A percentile compares a stretch with the other conserved stretches of the same genome.
These are phyloP conservation scores for Pterobdella sp. DNA, from an alignment of 2,888 invertebrate genomes.

Conservation along the genomic window DNA sequence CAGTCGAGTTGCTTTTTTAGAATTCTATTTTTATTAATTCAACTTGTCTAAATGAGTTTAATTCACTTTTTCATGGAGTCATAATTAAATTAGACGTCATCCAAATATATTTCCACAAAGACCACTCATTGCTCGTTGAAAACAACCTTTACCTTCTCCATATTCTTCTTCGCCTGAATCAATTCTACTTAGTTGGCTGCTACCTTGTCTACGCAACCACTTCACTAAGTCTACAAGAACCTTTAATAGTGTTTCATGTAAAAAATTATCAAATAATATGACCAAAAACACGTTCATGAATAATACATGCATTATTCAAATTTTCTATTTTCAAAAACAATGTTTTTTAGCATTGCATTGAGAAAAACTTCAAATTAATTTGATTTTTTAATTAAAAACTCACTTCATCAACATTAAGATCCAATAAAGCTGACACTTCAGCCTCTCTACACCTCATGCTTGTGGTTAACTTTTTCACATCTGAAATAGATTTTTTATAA, in stretches of 20 bases:
- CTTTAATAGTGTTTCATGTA: too few species aligned
- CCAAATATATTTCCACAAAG: constrained; percentile 3
- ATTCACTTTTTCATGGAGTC: too few species aligned
- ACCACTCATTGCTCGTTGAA: constrained; percentile 8
- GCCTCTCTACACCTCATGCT: constrained; percentile 11
- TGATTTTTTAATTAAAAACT: not conserved
- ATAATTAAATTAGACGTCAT: not conserved
- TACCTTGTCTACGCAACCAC: constrained; percentile 1
- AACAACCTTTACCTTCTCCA: not conserved
- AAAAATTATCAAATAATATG: not conserved
- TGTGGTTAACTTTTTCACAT: not conserved
- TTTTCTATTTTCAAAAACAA: too few species aligned
- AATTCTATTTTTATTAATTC: too few species aligned
- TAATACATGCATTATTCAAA: too few species aligned
- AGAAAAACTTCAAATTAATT: not conserved
- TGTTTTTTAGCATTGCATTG: not conserved
- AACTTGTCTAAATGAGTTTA: too few species aligned
- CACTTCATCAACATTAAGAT: constrained; percentile 24
- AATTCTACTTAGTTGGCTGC: not conserved
- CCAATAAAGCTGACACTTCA: constrained; percentile 22
- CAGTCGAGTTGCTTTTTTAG: too few species aligned
- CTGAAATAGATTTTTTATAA: too few species aligned
- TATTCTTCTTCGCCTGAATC: not conserved
- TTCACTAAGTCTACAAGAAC: not conserved
- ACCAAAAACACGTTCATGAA: not conserved